Percentiles rank a stretch among this genome's conserved stretches.
phyloP scores from a whole-genome alignment of 2,888 invertebrate species.

The Oscheius sp. region DNA sequence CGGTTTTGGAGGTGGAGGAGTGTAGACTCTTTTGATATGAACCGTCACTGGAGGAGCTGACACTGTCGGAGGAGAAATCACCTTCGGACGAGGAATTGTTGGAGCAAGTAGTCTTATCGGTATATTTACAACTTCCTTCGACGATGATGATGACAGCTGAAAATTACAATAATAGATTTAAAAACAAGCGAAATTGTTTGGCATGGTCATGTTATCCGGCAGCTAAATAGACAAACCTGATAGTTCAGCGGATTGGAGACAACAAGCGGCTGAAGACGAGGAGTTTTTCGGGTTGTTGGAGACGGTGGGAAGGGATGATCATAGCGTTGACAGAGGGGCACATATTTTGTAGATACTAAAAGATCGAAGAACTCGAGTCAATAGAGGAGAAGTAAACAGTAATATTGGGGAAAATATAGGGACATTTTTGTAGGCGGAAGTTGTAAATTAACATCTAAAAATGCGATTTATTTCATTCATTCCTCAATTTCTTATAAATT shows the following conservation, averaged over 20 bases:
- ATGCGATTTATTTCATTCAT: too few species aligned
- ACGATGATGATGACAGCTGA: background rate
- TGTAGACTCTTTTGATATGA: background rate
- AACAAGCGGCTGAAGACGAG: conserved; percentile 9
- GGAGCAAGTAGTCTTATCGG: background rate
- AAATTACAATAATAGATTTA: background rate
- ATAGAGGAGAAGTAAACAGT: too few species aligned
- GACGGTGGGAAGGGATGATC: too few species aligned
- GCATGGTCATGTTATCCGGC: background rate
- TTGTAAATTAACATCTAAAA: too few species aligned
- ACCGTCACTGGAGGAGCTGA: conserved; percentile 5
- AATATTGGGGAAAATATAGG: too few species aligned
- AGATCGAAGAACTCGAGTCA: too few species aligned
- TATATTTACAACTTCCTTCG: background rate
- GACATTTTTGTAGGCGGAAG: too few species aligned
- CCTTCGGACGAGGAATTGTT: conserved; percentile 11
- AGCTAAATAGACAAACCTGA: too few species aligned
- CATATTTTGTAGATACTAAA: conserved; percentile 1
- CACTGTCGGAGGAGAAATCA: conserved; percentile 4
- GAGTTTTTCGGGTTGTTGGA: background rate
- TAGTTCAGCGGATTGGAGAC: background rate
- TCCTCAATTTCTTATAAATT: too few species aligned
- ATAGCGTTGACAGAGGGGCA: background rate
- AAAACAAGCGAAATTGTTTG: background rate
- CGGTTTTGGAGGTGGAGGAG: background rate